Conservation (phyloP, 2,888 invertebrate genomes). For the Agriopis leucophaearia region DNA sequence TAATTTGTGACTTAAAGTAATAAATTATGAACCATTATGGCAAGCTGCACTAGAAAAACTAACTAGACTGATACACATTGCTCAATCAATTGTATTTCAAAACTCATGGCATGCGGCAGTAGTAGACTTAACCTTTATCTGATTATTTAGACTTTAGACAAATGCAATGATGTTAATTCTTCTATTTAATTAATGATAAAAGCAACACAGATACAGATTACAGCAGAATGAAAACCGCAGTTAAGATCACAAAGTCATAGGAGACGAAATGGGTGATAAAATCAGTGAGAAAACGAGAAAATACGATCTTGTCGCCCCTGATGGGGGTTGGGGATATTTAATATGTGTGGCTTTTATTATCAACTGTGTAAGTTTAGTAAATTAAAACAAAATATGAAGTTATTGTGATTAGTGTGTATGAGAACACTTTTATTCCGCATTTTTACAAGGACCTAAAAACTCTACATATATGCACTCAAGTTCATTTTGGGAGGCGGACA, state of each 20-base stretch:
- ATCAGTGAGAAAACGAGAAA: slow-evolving; percentile 50
- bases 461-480: no score
- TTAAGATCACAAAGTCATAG: slow-evolving; percentile 20
- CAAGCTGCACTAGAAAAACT: no score
- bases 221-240: slow-evolving; percentile 20
- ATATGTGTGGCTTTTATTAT: slow-evolving; percentile 87
- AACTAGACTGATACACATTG: background rate
- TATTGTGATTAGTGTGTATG: no score
- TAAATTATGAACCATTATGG: no score
- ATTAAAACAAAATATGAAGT: no score
- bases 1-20: no score
- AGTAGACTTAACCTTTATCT: slow-evolving; percentile 32
- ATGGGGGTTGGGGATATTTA: slow-evolving; percentile 91
- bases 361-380: slow-evolving; percentile 84
- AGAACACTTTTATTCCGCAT: no score
- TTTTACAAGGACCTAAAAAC: no score
- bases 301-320: slow-evolving; percentile 78
- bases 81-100: slow-evolving; percentile 3
- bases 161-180: slow-evolving; percentile 33
- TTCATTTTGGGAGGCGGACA: no score
- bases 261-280: slow-evolving; percentile 22
- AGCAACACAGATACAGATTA: background rate
- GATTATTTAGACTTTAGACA: slow-evolving; percentile 33
- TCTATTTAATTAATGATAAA: slow-evolving; percentile 42
- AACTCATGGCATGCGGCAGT: slow-evolving; percentile 28